Percentiles rank a stretch among this genome's conserved stretches.
Conservation (phyloP, 2,888 invertebrate genomes). For the Ormyrus nitidulus region DNA sequence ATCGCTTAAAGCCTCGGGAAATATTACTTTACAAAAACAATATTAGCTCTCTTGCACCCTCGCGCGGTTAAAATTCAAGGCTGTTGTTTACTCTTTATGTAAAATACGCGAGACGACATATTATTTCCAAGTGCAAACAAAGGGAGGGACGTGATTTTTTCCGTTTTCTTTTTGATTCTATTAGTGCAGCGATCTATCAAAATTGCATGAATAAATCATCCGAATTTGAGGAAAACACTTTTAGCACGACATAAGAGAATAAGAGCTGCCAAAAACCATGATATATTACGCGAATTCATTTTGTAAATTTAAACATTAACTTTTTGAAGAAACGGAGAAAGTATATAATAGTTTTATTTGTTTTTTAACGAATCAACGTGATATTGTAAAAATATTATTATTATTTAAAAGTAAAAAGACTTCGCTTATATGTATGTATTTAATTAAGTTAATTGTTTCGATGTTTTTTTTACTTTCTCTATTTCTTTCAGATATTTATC, state of each 20-base stretch:
- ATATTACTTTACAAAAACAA: conserved; percentile 50
- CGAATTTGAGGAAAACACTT: conserved; percentile 13
- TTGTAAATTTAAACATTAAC: conserved; percentile 21
- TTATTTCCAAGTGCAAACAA: conserved; percentile 51
- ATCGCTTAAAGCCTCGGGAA: conserved; percentile 12
- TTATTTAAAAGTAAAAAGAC: no score
- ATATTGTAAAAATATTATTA: no score
- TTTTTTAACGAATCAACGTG: no score
- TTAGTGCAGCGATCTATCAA: conserved; percentile 21
- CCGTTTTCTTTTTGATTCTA: conserved; percentile 12
- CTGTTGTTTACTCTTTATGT: conserved; percentile 45
- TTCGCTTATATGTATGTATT: no score
- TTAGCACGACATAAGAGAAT: background rate
- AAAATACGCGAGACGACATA: conserved; percentile 46
- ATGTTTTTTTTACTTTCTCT: no score
- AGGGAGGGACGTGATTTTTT: conserved; percentile 2
- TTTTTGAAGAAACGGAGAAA: background rate
- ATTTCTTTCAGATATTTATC: no score
- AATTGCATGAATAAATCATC: conserved; percentile 33
- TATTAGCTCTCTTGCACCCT: conserved; percentile 33
- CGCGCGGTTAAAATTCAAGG: conserved; percentile 5
- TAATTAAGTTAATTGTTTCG: no score
- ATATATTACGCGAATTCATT: no score
- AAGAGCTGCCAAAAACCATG: background rate
- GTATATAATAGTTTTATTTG: no score